Percentiles rank a stretch among this genome's conserved stretches.
These are phyloP conservation scores for Callipepla squamata DNA, from an alignment of 2,113 vertebrate genomes.

Conservation along the genomic window DNA sequence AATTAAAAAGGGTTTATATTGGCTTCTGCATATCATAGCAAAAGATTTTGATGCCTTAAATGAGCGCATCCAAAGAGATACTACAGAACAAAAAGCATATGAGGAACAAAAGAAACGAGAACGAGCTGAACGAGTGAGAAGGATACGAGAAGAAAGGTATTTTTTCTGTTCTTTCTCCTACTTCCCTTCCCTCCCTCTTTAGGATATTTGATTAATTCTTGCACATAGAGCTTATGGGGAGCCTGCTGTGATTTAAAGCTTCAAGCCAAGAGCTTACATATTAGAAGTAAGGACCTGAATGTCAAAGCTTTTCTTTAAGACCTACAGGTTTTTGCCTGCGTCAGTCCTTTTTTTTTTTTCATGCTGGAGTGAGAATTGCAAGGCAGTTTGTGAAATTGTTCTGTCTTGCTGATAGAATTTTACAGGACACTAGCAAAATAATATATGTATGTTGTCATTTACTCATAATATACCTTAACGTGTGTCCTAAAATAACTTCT, in stretches of 20 bases:
- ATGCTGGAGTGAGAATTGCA: neutral
- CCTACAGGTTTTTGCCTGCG: neutral
- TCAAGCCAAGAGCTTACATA: neutral
- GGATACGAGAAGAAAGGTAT: conserved; percentile 90
- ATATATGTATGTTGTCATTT: neutral
- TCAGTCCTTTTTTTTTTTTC: neutral
- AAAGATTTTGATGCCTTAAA: conserved; percentile 92
- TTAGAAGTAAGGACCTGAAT: neutral
- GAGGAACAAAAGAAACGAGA: conserved; percentile 92
- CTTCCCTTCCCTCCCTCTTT: neutral
- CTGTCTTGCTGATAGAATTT: neutral
- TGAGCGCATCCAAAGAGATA: conserved; percentile 93
- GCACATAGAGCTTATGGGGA: neutral
- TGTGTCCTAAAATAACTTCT: neutral
- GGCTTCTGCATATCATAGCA: conserved; percentile 92
- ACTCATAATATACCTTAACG: neutral
- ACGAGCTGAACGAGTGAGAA: conserved; percentile 87
- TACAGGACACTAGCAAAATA: neutral
- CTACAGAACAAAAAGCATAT: conserved; percentile 85
- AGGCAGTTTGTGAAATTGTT: neutral
- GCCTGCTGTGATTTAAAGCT: neutral
- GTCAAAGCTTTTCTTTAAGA: neutral
- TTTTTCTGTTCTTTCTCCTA: conserved; percentile 6
- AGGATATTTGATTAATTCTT: neutral
- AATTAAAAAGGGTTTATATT: conserved; percentile 92